Evolutionary conservation across 2,797 vertebrate genomes (phyloP).

Genomic region (Manis crassicaudata): DNA sequence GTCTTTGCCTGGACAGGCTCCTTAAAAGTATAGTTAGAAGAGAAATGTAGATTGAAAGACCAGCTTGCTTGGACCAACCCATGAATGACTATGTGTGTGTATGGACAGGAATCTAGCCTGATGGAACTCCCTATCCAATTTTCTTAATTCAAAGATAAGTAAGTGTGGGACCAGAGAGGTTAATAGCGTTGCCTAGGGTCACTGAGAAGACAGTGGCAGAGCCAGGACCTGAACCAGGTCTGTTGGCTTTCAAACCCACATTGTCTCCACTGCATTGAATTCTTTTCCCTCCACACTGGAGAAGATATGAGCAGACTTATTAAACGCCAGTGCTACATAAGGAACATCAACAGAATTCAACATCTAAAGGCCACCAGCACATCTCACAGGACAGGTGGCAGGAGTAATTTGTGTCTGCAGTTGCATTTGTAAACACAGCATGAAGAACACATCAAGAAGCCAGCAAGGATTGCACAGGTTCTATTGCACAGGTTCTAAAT

Average conservation of each 20-base stretch:
- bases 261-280: neutral
- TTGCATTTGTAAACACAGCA: conserved; percentile 77
- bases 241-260: neutral
- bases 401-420: conserved; percentile 66
- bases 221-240: neutral
- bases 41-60: neutral
- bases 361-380: conserved; percentile 72
- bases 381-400: conserved; percentile 73
- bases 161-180: conserved; percentile 44
- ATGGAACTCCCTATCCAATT: neutral
- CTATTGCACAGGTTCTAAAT: neutral
- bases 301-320: neutral
- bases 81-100: neutral
- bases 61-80: neutral
- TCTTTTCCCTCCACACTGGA: neutral
- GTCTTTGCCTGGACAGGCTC: neutral
- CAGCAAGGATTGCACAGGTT: neutral
- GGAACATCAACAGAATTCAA: neutral
- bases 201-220: neutral
- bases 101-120: neutral
- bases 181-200: neutral
- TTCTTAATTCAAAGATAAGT: neutral
- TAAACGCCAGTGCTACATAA: neutral
- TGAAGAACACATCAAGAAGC: conserved; percentile 62
- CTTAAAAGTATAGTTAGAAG: neutral